A percentile compares a stretch with the other conserved stretches of the same genome.
Conservation (phyloP, 2,797 vertebrate genomes). For the Sus cebifrons region DNA sequence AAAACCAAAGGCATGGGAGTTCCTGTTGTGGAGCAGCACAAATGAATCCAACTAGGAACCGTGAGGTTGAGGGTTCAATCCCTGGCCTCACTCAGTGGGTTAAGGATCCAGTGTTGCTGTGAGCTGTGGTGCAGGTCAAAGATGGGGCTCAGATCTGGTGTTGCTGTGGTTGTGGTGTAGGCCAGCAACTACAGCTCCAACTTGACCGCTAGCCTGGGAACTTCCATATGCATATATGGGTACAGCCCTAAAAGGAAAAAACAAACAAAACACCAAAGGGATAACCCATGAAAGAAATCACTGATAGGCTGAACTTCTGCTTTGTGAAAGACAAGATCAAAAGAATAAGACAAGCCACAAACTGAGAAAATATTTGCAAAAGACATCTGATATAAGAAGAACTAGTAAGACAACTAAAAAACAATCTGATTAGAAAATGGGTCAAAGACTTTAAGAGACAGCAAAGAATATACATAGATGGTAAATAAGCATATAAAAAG, state of each 20-base stretch:
- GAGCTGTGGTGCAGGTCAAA: no score
- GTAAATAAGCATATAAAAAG: not conserved
- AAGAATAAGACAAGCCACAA: not conserved
- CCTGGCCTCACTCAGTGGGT: no score
- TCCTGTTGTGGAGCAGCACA: no score
- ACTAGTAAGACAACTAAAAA: not conserved
- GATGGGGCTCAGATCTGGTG: no score
- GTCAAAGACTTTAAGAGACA: not conserved
- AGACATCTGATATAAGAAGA: not conserved
- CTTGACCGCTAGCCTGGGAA: no score
- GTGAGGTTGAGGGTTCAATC: no score
- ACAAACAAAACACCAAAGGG: not conserved
- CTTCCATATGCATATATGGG: no score
- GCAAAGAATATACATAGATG: not conserved
- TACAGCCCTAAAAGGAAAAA: no score
- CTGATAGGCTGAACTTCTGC: not conserved
- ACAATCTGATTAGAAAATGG: not conserved
- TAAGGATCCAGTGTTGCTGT: no score
- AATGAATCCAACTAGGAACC: no score
- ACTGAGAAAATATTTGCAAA: conserved; percentile 20
- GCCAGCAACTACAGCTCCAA: no score
- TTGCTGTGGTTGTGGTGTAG: no score
- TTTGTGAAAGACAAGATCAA: not conserved
- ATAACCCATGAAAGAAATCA: not conserved
- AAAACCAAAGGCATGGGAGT: not conserved